Percentiles rank a stretch among this genome's conserved stretches.
Conservation (phyloP, 2,888 invertebrate species). For the Tachina fera region DNA sequence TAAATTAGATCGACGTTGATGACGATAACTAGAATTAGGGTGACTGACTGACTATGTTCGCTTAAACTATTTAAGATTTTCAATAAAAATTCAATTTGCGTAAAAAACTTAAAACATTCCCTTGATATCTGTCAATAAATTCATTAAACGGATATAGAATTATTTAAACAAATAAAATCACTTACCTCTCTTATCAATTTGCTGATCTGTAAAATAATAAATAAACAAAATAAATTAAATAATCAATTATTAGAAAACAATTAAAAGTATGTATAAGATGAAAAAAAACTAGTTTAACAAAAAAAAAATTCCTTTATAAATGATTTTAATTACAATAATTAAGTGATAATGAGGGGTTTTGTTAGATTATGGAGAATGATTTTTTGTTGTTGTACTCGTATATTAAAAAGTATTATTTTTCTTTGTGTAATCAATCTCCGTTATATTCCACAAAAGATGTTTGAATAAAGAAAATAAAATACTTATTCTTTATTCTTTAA, state of each 20-base stretch:
- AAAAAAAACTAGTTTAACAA: neutral
- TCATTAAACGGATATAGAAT: neutral
- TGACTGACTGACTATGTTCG: too few species aligned
- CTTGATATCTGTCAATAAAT: too few species aligned
- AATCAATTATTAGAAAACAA: conserved; percentile 21
- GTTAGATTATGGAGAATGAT: conserved; percentile 3
- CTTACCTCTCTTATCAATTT: neutral
- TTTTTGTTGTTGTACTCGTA: neutral
- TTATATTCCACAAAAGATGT: conserved; percentile 6
- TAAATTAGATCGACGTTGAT: too few species aligned
- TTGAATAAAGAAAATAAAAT: conserved; percentile 2
- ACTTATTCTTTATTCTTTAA: neutral
- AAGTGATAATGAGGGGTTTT: conserved; percentile 41
- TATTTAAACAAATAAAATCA: neutral
- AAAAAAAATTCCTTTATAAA: neutral
- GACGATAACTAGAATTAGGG: too few species aligned
- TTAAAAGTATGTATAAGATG: conserved; percentile 6
- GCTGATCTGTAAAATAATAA: neutral
- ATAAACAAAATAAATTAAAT: neutral
- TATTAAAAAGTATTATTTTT: neutral
- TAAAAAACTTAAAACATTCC: neutral
- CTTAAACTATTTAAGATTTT: too few species aligned
- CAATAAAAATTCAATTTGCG: too few species aligned
- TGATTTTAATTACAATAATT: conserved; percentile 32
- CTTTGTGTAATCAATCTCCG: neutral